Conservation (phyloP, 2,888 invertebrate species). For the Doris montereyensis region DNA sequence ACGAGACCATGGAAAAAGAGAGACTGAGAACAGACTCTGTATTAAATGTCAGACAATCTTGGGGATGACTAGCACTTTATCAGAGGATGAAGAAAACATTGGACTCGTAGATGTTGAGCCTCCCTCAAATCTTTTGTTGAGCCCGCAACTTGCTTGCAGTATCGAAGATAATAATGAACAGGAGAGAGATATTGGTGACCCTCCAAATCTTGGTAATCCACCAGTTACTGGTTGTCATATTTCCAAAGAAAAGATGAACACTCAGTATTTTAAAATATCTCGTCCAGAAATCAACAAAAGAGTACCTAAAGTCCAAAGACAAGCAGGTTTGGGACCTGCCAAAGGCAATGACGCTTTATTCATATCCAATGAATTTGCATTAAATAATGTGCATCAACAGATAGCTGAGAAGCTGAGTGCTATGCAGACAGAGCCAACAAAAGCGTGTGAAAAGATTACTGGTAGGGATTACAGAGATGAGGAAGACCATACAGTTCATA, state of each 20-base stretch:
- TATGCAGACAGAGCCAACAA: not conserved
- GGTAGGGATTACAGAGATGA: not conserved
- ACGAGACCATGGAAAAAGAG: no score
- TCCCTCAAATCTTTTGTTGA: not conserved
- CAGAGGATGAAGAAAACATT: not conserved
- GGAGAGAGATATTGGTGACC: no score
- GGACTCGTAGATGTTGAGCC: not conserved
- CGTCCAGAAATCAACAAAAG: not conserved
- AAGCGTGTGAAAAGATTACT: not conserved
- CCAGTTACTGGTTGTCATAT: no score
- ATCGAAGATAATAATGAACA: not conserved
- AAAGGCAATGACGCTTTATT: not conserved
- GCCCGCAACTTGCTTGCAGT: not conserved
- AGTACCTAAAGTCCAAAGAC: not conserved
- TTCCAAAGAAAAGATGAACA: not conserved
- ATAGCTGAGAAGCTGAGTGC: not conserved
- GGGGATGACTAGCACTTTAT: no score
- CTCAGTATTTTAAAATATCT: no score
- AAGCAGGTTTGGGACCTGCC: not conserved
- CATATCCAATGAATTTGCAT: slow-evolving; percentile 35
- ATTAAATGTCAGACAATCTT: no score
- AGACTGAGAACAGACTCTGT: no score
- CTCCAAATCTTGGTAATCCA: no score
- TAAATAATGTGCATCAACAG: slow-evolving; percentile 20
- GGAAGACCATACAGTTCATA: slow-evolving; percentile 13